Percentiles rank a stretch among this genome's conserved stretches.
Conservation (phyloP, 2,797 vertebrate genomes). For the Ceryle rudis region DNA sequence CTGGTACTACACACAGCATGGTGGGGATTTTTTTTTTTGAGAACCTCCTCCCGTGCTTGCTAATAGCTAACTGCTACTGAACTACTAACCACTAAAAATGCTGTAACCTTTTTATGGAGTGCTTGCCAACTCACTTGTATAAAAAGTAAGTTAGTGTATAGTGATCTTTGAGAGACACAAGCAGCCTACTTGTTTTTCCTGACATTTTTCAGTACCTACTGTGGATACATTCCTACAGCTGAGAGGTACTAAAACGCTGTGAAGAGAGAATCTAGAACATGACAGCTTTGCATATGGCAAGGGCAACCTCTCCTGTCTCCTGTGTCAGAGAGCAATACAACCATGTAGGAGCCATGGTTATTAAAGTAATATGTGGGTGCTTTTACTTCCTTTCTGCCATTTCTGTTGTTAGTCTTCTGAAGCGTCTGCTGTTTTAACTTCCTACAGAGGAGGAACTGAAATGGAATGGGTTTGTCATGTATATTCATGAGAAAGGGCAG, state of each 20-base stretch:
- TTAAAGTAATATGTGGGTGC: neutral
- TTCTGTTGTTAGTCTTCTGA: neutral
- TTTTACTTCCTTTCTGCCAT: neutral
- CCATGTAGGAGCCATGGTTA: neutral
- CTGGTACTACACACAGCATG: fast-evolving
- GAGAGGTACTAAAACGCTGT: neutral
- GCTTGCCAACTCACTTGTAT: neutral
- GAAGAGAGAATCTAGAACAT: neutral
- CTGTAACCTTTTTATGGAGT: neutral
- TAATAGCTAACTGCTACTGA: neutral
- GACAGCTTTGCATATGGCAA: neutral
- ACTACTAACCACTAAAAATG: neutral
- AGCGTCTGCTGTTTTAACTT: neutral
- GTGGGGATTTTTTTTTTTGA: neutral
- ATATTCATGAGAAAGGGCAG: neutral
- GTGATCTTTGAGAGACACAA: neutral
- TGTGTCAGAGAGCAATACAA: neutral
- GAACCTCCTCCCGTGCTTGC: neutral
- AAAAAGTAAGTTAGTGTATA: neutral
- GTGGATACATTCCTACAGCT: neutral
- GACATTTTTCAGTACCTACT: neutral
- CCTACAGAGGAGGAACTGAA: neutral
- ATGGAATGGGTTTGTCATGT: neutral
- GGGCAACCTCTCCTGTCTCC: neutral
- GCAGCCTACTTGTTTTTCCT: neutral